Conservation (phyloP, 2,797 vertebrate genomes). For the Florisuga fusca region DNA sequence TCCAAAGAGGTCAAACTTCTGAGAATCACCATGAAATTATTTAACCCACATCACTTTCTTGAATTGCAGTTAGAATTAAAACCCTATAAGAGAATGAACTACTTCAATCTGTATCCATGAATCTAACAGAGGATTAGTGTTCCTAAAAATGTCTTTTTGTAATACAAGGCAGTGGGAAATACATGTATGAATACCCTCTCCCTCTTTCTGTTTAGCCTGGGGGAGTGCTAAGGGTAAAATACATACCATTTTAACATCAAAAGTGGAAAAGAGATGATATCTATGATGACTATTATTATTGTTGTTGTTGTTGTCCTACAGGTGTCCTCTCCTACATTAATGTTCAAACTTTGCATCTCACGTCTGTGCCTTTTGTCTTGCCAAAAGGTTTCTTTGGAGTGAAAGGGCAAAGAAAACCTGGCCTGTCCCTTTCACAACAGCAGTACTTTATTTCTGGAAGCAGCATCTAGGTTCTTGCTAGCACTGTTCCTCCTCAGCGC, state of each 20-base stretch:
- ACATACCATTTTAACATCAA: background rate
- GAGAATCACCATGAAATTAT: background rate
- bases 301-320: background rate
- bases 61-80: background rate
- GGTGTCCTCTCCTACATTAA: accelerated
- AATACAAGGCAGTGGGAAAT: background rate
- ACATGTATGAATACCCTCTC: background rate
- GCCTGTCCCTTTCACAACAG: background rate
- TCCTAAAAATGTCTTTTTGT: background rate
- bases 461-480: background rate
- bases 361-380: background rate
- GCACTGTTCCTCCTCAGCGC: background rate
- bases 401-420: background rate
- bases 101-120: background rate
- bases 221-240: background rate
- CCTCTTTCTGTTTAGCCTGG: background rate
- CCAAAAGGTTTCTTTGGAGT: background rate
- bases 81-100: background rate
- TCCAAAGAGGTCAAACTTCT: background rate
- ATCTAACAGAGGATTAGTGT: background rate
- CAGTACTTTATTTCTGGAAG: background rate
- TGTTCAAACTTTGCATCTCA: background rate
- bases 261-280: background rate
- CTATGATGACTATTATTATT: background rate
- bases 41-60: background rate